These are phyloP conservation scores for Listronotus oregonensis DNA, from an alignment of 1,140 invertebrate genomes.

Conservation along the genomic window DNA sequence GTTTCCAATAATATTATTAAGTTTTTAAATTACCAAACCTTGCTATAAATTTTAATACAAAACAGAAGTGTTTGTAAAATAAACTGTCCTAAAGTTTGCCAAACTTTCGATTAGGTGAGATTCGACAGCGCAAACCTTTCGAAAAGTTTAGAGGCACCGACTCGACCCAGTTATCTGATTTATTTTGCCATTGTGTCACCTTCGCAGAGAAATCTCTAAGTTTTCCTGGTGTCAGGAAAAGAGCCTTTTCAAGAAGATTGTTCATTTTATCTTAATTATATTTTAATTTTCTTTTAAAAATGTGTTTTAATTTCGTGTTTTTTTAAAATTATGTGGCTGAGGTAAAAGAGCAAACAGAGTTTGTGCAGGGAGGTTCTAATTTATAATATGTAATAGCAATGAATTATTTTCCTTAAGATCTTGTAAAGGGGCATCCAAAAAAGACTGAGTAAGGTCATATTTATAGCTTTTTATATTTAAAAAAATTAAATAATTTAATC, in stretches of 20 bases:
- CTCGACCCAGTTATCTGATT: conserved; percentile 10
- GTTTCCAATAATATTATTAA: no score
- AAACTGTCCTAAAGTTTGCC: conserved; percentile 1
- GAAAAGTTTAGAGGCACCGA: conserved; percentile 8
- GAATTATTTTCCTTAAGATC: no score
- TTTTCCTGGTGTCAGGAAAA: conserved; percentile 1
- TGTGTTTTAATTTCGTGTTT: no score
- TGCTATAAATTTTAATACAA: not conserved
- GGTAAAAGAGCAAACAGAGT: no score
- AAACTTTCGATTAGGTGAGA: conserved; percentile 10
- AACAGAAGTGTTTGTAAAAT: conserved; percentile 6
- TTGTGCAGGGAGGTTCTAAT: no score
- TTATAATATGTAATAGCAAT: no score
- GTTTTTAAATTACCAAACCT: no score
- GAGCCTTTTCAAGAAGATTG: not conserved
- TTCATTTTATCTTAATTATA: conserved; percentile 2
- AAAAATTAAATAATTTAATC: no score
- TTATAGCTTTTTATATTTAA: no score
- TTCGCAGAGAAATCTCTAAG: not conserved
- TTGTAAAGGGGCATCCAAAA: no score
- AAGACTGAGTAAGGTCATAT: no score
- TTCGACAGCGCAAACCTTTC: conserved; percentile 6
- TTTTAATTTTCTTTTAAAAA: not conserved
- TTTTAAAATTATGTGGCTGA: no score
- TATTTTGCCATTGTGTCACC: conserved; percentile 10